phyloP scores from a whole-genome alignment of 2,113 vertebrate genomes.

The Lucifuga dentata region DNA sequence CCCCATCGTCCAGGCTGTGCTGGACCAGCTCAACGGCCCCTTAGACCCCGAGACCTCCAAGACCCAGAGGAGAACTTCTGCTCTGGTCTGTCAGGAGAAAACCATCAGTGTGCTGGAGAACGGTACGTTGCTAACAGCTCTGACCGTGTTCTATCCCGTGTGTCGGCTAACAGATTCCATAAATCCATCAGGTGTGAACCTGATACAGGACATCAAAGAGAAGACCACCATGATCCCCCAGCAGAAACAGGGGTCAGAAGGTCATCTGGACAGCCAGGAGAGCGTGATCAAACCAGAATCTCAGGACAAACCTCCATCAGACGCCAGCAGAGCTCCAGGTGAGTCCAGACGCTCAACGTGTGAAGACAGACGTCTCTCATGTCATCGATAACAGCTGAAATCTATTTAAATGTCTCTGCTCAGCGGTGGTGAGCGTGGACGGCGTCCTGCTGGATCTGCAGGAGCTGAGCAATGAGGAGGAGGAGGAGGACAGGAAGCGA shows the following conservation, averaged over 20 bases:
- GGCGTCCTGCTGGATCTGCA: constrained; percentile 39
- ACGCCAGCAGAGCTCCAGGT: constrained; percentile 37
- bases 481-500: constrained; percentile 61
- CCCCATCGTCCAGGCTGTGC: constrained; percentile 92
- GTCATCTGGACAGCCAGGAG: constrained; percentile 4
- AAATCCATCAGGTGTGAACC: constrained; percentile 29
- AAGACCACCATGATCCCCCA: neutral
- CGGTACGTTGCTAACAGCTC: constrained; percentile 8
- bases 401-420: neutral
- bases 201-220: constrained; percentile 10
- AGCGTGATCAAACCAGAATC: constrained; percentile 3
- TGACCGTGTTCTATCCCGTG: too few relatives aligned
- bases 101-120: constrained; percentile 1
- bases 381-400: too few relatives aligned
- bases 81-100: constrained; percentile 33
- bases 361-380: too few relatives aligned
- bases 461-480: constrained; percentile 31
- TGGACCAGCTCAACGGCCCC: constrained; percentile 85
- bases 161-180: too few relatives aligned
- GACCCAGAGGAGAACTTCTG: neutral
- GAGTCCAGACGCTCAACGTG: constrained; percentile 36
- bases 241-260: neutral
- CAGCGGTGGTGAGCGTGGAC: constrained; percentile 8
- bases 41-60: neutral
- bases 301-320: constrained; percentile 52